These are phyloP conservation scores for Oryzias curvinotus DNA, from an alignment of 2,113 vertebrate genomes.

Conservation along the genomic window DNA sequence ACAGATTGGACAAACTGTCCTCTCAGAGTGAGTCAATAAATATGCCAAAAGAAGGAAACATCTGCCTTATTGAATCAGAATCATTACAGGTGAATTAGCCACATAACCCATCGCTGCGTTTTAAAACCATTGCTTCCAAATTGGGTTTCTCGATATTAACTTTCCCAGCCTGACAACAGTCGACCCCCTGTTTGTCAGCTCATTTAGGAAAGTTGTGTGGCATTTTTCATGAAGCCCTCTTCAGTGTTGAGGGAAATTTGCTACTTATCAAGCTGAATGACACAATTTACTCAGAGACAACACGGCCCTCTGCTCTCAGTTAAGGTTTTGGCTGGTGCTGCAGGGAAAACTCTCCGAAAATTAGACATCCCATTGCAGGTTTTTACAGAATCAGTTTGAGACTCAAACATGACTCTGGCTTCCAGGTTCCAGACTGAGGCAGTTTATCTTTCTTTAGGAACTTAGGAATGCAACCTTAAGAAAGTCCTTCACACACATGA, in stretches of 20 bases:
- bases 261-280: constrained; percentile 37
- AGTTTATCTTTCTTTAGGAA: constrained; percentile 55
- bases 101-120: constrained; percentile 19
- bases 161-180: constrained; percentile 34
- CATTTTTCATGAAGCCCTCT: constrained; percentile 35
- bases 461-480: constrained; percentile 63
- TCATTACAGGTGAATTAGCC: constrained; percentile 23
- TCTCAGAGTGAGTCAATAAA: constrained; percentile 26
- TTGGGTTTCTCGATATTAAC: constrained; percentile 41
- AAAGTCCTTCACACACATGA: constrained; percentile 59
- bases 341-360: constrained; percentile 18
- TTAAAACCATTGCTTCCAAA: constrained; percentile 34
- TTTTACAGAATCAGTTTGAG: constrained; percentile 28
- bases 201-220: constrained; percentile 49
- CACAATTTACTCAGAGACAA: constrained; percentile 45
- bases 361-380: constrained; percentile 13
- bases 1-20: constrained; percentile 13
- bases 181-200: constrained; percentile 34
- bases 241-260: constrained; percentile 33
- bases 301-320: constrained; percentile 18
- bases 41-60: constrained; percentile 40
- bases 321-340: constrained; percentile 14
- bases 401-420: constrained; percentile 33
- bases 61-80: constrained; percentile 26
- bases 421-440: constrained; percentile 47